phyloP scores from a whole-genome alignment of 92 coral and sea anemone species.

The Meandrina meandrites region DNA sequence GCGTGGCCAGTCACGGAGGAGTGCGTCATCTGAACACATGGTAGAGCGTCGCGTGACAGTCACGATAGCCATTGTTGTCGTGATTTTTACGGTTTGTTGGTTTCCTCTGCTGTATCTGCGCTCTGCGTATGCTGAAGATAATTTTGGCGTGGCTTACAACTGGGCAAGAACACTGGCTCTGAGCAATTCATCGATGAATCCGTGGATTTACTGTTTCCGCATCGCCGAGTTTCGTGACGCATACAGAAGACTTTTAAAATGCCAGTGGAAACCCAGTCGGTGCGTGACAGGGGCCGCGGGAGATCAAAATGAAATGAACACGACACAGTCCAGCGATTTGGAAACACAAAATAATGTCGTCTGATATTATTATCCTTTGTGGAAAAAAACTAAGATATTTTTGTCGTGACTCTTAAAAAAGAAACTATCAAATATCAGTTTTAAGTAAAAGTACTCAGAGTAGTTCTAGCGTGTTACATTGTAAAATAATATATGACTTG shows the following conservation, averaged over 20 bases:
- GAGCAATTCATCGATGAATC: conserved; percentile 78
- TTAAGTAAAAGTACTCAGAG: neutral
- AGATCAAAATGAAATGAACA: conserved; percentile 7
- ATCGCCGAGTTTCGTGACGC: conserved; percentile 84
- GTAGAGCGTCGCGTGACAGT: conserved; percentile 76
- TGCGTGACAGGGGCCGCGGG: neutral
- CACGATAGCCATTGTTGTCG: conserved; percentile 73
- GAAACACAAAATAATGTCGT: conserved; percentile 1
- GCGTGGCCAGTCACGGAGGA: conserved; percentile 34
- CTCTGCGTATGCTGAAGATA: conserved; percentile 53
- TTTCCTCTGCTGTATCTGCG: conserved; percentile 72
- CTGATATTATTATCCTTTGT: neutral
- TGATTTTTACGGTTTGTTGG: conserved; percentile 71
- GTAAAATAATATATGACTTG: neutral
- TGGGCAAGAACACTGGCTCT: conserved; percentile 88
- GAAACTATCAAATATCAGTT: neutral
- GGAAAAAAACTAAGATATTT: neutral
- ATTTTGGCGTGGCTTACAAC: conserved; percentile 72
- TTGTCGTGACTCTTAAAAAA: neutral
- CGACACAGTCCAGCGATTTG: conserved; percentile 19
- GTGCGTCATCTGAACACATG: conserved; percentile 23
- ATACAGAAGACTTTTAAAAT: conserved; percentile 60
- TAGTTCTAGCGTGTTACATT: neutral
- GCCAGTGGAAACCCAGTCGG: conserved; percentile 58
- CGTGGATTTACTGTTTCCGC: conserved; percentile 84